Evolutionary conservation across 2,113 vertebrate species (phyloP).

Genomic region (Neotragus moschatus): DNA sequence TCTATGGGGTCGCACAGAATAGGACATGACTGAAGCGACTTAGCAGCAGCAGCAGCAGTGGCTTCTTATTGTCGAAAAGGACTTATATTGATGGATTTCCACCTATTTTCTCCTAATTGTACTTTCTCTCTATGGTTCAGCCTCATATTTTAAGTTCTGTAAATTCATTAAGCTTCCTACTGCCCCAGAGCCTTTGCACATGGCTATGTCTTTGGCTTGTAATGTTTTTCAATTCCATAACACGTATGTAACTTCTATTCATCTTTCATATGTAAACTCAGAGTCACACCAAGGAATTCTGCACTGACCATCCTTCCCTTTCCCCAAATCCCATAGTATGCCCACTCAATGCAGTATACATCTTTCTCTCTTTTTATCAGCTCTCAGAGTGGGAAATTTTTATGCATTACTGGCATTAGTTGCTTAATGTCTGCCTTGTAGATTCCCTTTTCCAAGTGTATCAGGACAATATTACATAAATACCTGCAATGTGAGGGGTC

Average conservation of each 20-base stretch:
- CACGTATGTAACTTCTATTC: not conserved
- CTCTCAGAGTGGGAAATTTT: not conserved
- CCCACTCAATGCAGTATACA: not conserved
- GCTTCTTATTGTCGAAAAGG: not conserved
- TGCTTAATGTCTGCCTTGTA: not conserved
- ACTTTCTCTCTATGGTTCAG: not conserved
- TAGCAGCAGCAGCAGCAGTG: too few relatives aligned
- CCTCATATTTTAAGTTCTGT: not conserved
- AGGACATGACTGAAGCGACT: too few relatives aligned
- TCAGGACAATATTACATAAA: not conserved
- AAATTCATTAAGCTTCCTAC: not conserved
- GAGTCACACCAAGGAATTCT: not conserved
- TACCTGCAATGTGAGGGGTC: not conserved
- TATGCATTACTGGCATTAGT: not conserved
- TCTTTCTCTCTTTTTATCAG: not conserved
- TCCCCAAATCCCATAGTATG: not conserved
- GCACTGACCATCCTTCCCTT: not conserved
- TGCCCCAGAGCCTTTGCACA: not conserved
- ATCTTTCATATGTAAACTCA: not conserved
- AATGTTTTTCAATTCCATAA: not conserved
- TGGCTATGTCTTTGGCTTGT: not conserved
- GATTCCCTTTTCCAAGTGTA: not conserved
- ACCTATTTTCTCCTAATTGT: not conserved
- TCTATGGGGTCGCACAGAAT: too few relatives aligned
- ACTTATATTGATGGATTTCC: not conserved